Evolutionary conservation across 2,797 vertebrate genomes (phyloP).

Genomic region (Artibeus jamaicensis): DNA sequence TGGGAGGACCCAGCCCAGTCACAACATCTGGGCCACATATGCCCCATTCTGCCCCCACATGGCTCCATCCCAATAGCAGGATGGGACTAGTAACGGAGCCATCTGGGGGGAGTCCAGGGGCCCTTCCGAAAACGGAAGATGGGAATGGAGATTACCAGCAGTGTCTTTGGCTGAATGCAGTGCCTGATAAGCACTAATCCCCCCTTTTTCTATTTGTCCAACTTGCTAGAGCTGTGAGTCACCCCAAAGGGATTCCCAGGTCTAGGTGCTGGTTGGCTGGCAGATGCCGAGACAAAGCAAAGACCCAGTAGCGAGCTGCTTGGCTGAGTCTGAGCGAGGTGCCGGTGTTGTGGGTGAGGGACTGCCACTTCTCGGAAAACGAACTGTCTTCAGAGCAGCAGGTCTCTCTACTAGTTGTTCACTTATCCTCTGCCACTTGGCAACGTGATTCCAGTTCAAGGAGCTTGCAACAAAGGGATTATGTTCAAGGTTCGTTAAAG

Average conservation of each 20-base stretch:
- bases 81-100: not conserved
- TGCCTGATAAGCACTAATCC: not conserved
- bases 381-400: not conserved
- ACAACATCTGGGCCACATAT: not conserved
- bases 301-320: not conserved
- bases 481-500: not conserved
- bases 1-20: not conserved
- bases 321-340: not conserved
- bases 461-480: not conserved
- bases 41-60: not conserved
- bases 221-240: slow-evolving; percentile 46
- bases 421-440: not conserved
- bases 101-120: not conserved
- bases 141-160: not conserved
- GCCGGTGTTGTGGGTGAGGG: not conserved
- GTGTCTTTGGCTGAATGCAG: not conserved
- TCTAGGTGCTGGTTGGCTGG: not conserved
- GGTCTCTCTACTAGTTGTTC: not conserved
- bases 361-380: not conserved
- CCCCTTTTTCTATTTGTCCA: slow-evolving; percentile 13
- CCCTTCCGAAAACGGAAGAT: not conserved
- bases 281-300: slow-evolving; percentile 33
- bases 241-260: slow-evolving; percentile 35
- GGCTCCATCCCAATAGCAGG: not conserved
- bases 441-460: not conserved